These are phyloP conservation scores for Dolichomitus sp. DNA, from an alignment of 2,888 invertebrate genomes.

Conservation along the genomic window DNA sequence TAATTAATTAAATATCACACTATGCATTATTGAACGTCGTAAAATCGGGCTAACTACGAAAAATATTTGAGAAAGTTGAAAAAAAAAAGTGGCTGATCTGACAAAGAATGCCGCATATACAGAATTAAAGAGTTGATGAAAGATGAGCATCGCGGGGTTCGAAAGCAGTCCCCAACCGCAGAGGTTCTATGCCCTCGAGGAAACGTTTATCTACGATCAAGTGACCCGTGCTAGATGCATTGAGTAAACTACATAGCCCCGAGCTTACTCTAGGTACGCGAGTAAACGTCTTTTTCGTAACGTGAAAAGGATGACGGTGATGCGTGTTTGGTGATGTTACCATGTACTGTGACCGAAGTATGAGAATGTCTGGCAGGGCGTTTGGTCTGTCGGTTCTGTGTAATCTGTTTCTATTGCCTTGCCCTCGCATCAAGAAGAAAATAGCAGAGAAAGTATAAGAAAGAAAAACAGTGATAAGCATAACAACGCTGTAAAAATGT, in stretches of 20 bases:
- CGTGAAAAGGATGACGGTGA: slow-evolving; percentile 45
- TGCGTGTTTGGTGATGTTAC: slow-evolving; percentile 20
- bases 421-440: neutral
- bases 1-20: too few relatives aligned
- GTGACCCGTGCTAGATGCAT: slow-evolving; percentile 55
- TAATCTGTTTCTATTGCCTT: neutral
- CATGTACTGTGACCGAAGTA: neutral
- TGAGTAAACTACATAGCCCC: slow-evolving; percentile 60
- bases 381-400: neutral
- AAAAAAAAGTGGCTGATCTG: slow-evolving; percentile 62
- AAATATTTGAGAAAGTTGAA: slow-evolving; percentile 70
- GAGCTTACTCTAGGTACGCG: slow-evolving; percentile 35
- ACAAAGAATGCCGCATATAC: slow-evolving; percentile 18
- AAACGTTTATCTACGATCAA: slow-evolving; percentile 60
- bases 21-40: too few relatives aligned
- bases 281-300: slow-evolving; percentile 27
- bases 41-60: too few relatives aligned
- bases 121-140: slow-evolving; percentile 13
- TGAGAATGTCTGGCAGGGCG: neutral
- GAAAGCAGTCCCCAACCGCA: slow-evolving; percentile 30
- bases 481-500: too few relatives aligned
- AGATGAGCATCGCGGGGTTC: slow-evolving; percentile 52
- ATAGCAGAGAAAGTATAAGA: neutral
- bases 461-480: too few relatives aligned
- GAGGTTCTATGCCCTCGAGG: slow-evolving; percentile 38